phyloP scores from a whole-genome alignment of 2,113 vertebrate genomes.

The Desmodus rotundus region DNA sequence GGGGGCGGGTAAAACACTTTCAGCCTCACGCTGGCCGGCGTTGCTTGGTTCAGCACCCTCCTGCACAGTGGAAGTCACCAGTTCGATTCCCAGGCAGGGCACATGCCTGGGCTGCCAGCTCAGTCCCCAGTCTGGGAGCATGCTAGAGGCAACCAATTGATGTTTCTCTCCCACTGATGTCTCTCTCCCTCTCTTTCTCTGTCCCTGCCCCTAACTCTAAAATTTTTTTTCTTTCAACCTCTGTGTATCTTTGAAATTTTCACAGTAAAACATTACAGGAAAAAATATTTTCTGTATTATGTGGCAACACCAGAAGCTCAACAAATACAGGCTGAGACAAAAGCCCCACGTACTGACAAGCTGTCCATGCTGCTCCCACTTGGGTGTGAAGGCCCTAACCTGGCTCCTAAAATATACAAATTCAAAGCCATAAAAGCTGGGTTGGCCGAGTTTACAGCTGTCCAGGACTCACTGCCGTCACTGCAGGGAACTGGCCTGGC shows the following conservation, averaged over 20 bases:
- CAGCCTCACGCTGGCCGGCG: neutral
- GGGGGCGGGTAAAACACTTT: neutral
- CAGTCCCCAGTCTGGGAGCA: too few relatives aligned
- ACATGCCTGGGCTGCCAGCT: too few relatives aligned
- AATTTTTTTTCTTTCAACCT: too few relatives aligned
- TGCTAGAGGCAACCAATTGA: too few relatives aligned
- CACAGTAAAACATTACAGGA: neutral
- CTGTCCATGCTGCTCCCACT: neutral
- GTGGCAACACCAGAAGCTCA: neutral
- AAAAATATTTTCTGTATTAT: neutral
- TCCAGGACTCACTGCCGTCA: too few relatives aligned
- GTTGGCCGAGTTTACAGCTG: too few relatives aligned
- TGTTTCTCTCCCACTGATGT: too few relatives aligned
- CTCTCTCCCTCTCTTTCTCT: too few relatives aligned
- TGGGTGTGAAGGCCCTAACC: neutral
- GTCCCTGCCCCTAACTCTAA: too few relatives aligned
- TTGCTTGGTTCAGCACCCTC: too few relatives aligned
- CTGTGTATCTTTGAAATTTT: neutral
- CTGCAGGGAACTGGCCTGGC: neutral
- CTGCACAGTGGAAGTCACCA: too few relatives aligned
- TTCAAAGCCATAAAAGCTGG: neutral
- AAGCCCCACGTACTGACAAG: neutral
- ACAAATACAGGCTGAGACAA: neutral
- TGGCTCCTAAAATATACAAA: neutral
- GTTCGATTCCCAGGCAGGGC: too few relatives aligned